phyloP scores from a whole-genome alignment of 2,113 vertebrate genomes.

The Acinonyx jubatus region DNA sequence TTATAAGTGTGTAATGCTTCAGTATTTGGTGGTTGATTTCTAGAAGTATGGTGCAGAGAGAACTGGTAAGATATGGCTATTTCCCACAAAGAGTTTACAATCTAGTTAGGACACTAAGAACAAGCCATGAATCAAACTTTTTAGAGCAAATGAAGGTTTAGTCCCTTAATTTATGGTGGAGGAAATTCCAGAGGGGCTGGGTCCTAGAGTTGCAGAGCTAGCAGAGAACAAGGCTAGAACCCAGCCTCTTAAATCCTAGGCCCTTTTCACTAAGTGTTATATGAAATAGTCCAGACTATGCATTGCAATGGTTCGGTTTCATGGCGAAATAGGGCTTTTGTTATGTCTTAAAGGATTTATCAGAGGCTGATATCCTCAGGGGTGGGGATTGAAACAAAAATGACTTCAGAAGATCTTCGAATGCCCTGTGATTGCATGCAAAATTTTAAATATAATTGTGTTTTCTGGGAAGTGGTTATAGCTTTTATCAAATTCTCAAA shows the following conservation, averaged over 20 bases:
- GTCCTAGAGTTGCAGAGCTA: neutral
- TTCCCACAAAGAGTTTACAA: neutral
- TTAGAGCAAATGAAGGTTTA: neutral
- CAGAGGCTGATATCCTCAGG: neutral
- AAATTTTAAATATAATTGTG: neutral
- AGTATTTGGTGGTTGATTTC: conserved; percentile 1
- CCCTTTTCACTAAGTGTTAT: neutral
- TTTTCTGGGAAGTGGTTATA: conserved; percentile 7
- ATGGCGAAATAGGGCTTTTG: neutral
- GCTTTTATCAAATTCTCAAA: conserved; percentile 15
- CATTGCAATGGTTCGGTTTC: neutral
- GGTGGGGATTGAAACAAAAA: neutral
- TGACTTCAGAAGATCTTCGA: neutral
- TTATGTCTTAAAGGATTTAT: conserved; percentile 41
- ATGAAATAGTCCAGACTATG: neutral
- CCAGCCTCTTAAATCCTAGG: neutral
- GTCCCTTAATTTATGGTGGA: neutral
- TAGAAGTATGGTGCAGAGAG: neutral
- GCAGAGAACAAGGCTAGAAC: neutral
- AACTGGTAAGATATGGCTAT: neutral
- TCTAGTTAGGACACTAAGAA: neutral
- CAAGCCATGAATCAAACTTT: neutral
- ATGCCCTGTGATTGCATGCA: neutral
- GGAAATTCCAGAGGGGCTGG: neutral
- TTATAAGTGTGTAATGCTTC: neutral